Evolutionary conservation across 1,140 invertebrate species (phyloP).

Genomic region (Pseudoatta argentina): DNA sequence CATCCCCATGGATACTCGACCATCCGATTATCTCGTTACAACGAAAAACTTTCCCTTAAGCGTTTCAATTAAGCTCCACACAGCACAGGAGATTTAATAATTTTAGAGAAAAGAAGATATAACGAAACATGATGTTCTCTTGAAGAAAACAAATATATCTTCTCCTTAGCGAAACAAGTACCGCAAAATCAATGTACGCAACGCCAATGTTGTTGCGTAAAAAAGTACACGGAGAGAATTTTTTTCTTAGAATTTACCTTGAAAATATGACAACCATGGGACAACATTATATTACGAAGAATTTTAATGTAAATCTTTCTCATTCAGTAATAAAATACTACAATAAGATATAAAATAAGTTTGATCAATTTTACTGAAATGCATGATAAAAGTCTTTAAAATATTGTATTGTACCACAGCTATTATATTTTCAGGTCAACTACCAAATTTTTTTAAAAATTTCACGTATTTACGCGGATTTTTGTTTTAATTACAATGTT

Average conservation of each 20-base stretch:
- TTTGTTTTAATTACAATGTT: not conserved
- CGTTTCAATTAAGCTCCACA: not conserved
- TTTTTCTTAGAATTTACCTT: no score
- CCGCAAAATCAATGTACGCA: not conserved
- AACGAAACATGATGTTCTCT: not conserved
- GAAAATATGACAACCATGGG: no score
- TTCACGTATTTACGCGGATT: not conserved
- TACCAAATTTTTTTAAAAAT: no score
- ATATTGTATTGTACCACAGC: no score
- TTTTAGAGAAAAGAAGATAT: not conserved
- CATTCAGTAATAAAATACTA: no score
- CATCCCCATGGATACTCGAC: not conserved
- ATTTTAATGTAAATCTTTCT: no score
- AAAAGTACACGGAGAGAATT: not conserved
- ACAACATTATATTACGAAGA: no score
- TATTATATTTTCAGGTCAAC: no score
- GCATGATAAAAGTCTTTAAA: no score
- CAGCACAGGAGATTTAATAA: constrained; percentile 15
- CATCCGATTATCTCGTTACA: constrained; percentile 55
- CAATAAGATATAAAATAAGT: no score
- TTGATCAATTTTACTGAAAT: no score
- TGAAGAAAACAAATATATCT: not conserved
- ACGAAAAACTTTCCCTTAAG: constrained; percentile 39
- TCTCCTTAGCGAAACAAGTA: not conserved
- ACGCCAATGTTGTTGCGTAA: not conserved